phyloP scores from a whole-genome alignment of 2,113 vertebrate genomes.

The Hippocampus zosterae region DNA sequence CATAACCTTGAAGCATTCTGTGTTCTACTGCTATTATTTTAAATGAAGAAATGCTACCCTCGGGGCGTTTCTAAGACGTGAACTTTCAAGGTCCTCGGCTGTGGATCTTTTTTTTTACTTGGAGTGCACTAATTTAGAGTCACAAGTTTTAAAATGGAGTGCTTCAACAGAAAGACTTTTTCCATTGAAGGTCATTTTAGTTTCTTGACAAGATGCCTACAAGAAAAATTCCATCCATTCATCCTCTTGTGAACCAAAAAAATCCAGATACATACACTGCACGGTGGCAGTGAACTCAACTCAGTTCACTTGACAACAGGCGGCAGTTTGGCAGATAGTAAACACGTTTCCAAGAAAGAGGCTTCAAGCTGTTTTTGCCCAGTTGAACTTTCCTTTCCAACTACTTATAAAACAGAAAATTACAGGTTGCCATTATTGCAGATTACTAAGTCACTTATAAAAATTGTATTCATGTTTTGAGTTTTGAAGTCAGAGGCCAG shows the following conservation, averaged over 20 bases:
- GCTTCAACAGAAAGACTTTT: background rate
- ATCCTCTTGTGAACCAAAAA: background rate
- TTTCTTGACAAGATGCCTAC: background rate
- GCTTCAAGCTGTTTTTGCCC: no score
- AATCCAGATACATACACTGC: no score
- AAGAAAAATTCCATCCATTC: background rate
- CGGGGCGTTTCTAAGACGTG: background rate
- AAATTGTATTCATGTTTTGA: no score
- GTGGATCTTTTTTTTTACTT: background rate
- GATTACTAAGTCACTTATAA: no score
- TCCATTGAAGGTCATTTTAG: background rate
- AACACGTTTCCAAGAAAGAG: no score
- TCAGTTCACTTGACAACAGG: no score
- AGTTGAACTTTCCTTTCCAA: no score
- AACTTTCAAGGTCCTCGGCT: background rate
- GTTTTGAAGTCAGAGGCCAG: no score
- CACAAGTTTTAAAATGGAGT: background rate
- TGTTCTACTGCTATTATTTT: background rate
- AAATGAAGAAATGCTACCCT: background rate
- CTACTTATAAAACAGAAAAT: no score
- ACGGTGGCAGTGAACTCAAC: no score
- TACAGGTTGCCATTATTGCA: no score
- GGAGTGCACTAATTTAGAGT: background rate
- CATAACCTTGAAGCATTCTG: background rate
- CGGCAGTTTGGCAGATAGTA: no score